phyloP scores from a whole-genome alignment of 2,113 vertebrate species.

The Calidris pugnax region DNA sequence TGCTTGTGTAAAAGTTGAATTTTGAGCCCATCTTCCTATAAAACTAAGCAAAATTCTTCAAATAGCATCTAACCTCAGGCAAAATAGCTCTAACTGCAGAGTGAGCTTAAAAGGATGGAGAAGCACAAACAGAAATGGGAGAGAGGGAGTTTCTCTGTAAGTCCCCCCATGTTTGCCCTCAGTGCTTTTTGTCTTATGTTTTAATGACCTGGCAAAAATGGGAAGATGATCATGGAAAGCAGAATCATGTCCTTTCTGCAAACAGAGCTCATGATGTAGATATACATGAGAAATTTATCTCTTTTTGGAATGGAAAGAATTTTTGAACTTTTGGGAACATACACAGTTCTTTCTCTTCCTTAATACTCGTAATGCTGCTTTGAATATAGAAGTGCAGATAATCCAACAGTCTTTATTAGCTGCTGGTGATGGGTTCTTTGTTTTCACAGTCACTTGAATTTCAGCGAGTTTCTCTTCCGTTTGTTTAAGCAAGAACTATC shows the following conservation, averaged over 20 bases:
- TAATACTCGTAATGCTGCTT: neutral
- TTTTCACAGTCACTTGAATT: neutral
- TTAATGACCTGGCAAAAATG: slow-evolving; percentile 17
- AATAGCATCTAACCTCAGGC: neutral
- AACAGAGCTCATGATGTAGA: neutral
- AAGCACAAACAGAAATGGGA: neutral
- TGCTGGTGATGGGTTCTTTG: neutral
- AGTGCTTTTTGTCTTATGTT: neutral
- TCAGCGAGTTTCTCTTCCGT: neutral
- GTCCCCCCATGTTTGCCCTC: neutral
- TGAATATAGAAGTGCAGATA: neutral
- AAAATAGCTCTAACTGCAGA: neutral
- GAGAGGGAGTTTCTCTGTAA: neutral
- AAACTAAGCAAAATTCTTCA: neutral
- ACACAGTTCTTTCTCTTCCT: slow-evolving; percentile 14
- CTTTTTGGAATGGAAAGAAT: slow-evolving; percentile 27
- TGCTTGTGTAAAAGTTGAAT: neutral
- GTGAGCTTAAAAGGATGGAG: neutral
- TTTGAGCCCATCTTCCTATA: neutral
- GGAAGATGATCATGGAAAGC: neutral
- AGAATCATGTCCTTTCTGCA: neutral
- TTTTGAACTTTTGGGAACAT: neutral
- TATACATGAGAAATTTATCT: slow-evolving; percentile 3
- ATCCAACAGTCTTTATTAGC: neutral
- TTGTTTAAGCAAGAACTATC: neutral